phyloP scores from a whole-genome alignment of 2,888 invertebrate genomes.

The Leucophenga maculata region DNA sequence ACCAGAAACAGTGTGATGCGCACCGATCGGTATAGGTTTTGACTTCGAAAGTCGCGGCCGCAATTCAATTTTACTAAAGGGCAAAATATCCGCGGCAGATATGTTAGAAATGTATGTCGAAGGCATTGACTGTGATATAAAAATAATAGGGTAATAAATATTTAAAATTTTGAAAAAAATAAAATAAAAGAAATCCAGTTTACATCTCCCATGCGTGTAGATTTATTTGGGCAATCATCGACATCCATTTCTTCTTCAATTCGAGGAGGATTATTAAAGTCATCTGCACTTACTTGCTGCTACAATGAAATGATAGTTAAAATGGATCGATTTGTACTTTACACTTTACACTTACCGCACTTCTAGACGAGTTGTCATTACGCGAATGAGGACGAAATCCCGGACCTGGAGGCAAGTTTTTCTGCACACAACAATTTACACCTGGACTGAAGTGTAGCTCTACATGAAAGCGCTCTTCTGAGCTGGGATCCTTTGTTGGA shows the following conservation, averaged over 20 bases:
- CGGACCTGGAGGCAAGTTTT: constrained; percentile 92
- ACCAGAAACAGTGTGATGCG: constrained; percentile 83
- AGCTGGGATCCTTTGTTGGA: constrained; percentile 93
- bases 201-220: constrained; percentile 55
- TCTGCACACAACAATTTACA: constrained; percentile 95
- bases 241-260: constrained; percentile 83
- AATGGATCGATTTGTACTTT: neutral
- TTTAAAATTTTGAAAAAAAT: neutral
- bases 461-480: constrained; percentile 96
- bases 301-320: neutral
- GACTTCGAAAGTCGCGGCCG: constrained; percentile 75
- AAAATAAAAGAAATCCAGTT: constrained; percentile 21
- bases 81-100: neutral
- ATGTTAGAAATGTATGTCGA: neutral
- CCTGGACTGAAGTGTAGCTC: constrained; percentile 99
- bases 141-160: neutral
- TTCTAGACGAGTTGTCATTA: constrained; percentile 81
- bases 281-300: neutral
- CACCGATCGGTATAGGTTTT: constrained; percentile 82
- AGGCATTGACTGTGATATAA: neutral
- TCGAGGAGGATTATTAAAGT: constrained; percentile 74
- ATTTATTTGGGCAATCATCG: constrained; percentile 56
- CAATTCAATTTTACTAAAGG: constrained; percentile 27
- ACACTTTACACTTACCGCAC: constrained; percentile 72
- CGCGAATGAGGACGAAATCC: constrained; percentile 93